These are phyloP conservation scores for Epinephelus moara DNA, from an alignment of 2,113 vertebrate genomes.

Conservation along the genomic window DNA sequence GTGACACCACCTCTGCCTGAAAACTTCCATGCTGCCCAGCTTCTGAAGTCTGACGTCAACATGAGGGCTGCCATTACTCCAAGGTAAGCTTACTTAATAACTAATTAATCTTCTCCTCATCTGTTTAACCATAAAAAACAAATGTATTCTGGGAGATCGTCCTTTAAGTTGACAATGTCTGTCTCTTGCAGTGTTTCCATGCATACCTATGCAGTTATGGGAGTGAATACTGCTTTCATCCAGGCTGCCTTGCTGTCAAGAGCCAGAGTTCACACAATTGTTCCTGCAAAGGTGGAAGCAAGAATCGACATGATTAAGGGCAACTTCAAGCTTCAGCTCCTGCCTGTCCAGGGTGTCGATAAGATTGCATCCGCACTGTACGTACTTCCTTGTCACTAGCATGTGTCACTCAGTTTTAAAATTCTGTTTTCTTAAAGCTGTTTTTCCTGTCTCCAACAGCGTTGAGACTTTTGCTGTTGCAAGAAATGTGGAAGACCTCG, in stretches of 20 bases:
- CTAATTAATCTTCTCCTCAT: background rate
- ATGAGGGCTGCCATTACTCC: slow-evolving; percentile 74
- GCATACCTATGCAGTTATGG: slow-evolving; percentile 85
- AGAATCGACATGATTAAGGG: slow-evolving; percentile 83
- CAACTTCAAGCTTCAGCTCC: slow-evolving; percentile 84
- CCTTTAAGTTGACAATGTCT: slow-evolving; percentile 25
- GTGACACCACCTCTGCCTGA: slow-evolving; percentile 74
- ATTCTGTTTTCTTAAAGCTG: background rate
- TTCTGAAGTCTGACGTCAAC: slow-evolving; percentile 79
- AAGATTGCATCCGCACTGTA: slow-evolving; percentile 83
- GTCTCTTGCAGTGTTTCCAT: slow-evolving; percentile 80
- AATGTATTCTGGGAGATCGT: background rate
- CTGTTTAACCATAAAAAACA: background rate
- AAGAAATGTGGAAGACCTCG: slow-evolving; percentile 86
- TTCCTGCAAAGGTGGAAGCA: slow-evolving; percentile 82
- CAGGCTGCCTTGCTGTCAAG: slow-evolving; percentile 85
- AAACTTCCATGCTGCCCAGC: slow-evolving; percentile 65
- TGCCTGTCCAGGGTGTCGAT: slow-evolving; percentile 75
- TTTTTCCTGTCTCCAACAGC: slow-evolving; percentile 68
- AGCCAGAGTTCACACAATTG: slow-evolving; percentile 70
- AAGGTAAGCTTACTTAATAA: slow-evolving; percentile 69
- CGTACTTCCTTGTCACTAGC: slow-evolving; percentile 4
- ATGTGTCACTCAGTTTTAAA: background rate
- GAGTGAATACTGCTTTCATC: slow-evolving; percentile 87
- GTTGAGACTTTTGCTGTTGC: slow-evolving; percentile 85